Evolutionary conservation across 2,888 invertebrate genomes (phyloP).

Genomic region (Chaitophorus viminalis): DNA sequence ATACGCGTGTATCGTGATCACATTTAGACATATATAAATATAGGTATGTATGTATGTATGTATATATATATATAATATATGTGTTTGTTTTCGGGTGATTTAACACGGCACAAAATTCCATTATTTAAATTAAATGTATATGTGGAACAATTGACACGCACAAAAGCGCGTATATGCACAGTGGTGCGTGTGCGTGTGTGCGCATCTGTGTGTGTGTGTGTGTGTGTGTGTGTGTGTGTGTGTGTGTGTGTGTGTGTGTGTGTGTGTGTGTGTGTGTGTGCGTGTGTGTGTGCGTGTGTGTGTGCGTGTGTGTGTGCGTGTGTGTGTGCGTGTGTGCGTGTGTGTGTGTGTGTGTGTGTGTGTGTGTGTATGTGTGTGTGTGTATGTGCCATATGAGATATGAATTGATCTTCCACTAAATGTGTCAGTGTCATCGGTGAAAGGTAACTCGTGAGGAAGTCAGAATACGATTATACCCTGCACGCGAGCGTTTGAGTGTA

Average conservation of each 20-base stretch:
- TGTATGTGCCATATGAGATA: too few relatives aligned
- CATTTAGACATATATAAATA: too few relatives aligned
- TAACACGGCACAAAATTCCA: conserved; percentile 54
- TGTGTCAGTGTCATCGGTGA: conserved; percentile 62
- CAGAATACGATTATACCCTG: conserved; percentile 40
- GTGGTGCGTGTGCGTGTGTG: background rate
- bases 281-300: background rate
- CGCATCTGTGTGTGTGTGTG: background rate
- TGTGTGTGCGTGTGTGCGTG: background rate
- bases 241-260: conserved; percentile 15
- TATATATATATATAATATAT: too few relatives aligned
- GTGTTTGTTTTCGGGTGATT: conserved; percentile 50
- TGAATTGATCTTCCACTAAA: conserved; percentile 58
- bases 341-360: background rate
- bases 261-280: conserved; percentile 27
- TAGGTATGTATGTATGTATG: too few relatives aligned
- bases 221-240: background rate
- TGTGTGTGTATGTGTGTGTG: too few relatives aligned
- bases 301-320: background rate
- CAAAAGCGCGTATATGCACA: conserved; percentile 29
- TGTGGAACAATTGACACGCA: conserved; percentile 61
- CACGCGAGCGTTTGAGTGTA: background rate
- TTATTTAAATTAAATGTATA: conserved; percentile 52
- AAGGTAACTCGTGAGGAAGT: conserved; percentile 61
- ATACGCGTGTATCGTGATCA: conserved; percentile 40